phyloP scores from a whole-genome alignment of 2,888 invertebrate species.

The Pemphredon lugubris region DNA sequence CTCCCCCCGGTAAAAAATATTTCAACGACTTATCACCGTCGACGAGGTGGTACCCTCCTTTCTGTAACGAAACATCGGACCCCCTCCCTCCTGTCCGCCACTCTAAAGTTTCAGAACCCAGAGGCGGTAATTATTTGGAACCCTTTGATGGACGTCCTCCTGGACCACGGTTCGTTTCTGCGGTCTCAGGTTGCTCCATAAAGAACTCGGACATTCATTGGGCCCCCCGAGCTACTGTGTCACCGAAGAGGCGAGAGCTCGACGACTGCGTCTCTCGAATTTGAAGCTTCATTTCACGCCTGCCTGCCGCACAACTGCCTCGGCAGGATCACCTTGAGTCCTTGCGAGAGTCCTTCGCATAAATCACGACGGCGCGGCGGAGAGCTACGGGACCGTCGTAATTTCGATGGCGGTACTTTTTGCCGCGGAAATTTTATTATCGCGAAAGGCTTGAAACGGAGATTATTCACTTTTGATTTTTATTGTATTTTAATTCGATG shows the following conservation, averaged over 20 bases:
- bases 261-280: conserved; percentile 54
- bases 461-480: too few species aligned
- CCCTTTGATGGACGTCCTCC: conserved; percentile 78
- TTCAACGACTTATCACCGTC: conserved; percentile 58
- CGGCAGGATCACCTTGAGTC: conserved; percentile 53
- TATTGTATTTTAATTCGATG: too few species aligned
- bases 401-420: neutral
- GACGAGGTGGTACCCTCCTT: conserved; percentile 32
- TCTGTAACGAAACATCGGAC: conserved; percentile 44
- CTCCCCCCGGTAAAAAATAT: conserved; percentile 35
- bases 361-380: conserved; percentile 33
- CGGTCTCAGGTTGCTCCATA: conserved; percentile 76
- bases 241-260: conserved; percentile 58
- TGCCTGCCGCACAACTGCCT: conserved; percentile 61
- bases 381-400: neutral
- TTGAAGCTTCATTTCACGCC: conserved; percentile 76
- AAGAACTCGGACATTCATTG: conserved; percentile 71
- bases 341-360: conserved; percentile 44
- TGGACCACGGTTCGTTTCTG: conserved; percentile 51
- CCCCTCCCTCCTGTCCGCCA: neutral
- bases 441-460: neutral
- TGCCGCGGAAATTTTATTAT: neutral
- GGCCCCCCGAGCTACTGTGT: conserved; percentile 65
- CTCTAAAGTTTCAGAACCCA: too few species aligned
- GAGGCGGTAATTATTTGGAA: conserved; percentile 75